These are phyloP conservation scores for Acronicta alni DNA, from an alignment of 2,888 invertebrate genomes.

Conservation along the genomic window DNA sequence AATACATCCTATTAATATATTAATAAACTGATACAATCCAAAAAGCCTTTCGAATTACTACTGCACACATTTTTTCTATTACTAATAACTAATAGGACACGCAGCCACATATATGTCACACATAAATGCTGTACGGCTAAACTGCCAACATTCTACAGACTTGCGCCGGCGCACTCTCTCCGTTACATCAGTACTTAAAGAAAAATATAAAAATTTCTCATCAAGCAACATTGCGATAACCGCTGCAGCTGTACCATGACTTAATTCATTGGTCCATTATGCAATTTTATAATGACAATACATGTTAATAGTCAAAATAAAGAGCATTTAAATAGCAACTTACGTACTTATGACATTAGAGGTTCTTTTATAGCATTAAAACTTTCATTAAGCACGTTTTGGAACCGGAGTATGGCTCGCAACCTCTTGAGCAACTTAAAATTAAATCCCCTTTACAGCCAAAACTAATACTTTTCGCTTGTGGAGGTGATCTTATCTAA, in stretches of 20 bases:
- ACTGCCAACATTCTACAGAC: constrained; percentile 19
- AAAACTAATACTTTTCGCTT: background rate
- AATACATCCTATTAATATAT: too few relatives aligned
- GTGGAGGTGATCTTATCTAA: too few relatives aligned
- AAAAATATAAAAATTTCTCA: constrained; percentile 54
- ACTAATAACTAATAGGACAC: constrained; percentile 19
- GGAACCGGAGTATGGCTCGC: background rate
- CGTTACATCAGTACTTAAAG: constrained; percentile 58
- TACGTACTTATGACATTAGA: background rate
- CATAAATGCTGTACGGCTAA: constrained; percentile 15
- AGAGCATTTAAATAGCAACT: background rate
- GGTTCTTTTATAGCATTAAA: background rate
- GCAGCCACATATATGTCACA: constrained; percentile 19
- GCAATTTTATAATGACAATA: constrained; percentile 27
- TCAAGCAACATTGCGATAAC: constrained; percentile 40
- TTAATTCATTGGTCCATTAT: constrained; percentile 41
- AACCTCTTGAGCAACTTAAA: background rate
- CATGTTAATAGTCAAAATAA: constrained; percentile 20
- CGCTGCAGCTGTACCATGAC: constrained; percentile 30
- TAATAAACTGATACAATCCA: background rate
- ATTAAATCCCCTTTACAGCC: background rate
- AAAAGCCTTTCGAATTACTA: background rate
- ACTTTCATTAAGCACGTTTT: background rate
- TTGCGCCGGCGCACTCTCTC: constrained; percentile 56
- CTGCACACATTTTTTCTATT: background rate